A percentile compares a stretch with the other conserved stretches of the same genome.
These are phyloP conservation scores for Crioceris asparagi DNA, from an alignment of 2,888 invertebrate species.

Conservation along the genomic window DNA sequence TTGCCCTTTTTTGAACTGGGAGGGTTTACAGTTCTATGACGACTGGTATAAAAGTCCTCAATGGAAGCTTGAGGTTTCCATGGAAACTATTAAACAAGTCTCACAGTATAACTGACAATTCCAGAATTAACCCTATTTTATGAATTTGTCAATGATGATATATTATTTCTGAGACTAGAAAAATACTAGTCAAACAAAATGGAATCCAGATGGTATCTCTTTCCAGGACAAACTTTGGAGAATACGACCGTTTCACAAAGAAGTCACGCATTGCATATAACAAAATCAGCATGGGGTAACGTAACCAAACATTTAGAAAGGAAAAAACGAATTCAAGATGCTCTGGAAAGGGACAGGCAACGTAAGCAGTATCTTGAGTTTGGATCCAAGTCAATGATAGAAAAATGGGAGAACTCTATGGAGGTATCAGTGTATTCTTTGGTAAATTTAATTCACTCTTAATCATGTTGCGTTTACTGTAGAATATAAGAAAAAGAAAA, in stretches of 20 bases:
- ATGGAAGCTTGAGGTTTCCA: too few relatives aligned
- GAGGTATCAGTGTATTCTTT: constrained; percentile 25
- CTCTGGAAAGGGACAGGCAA: constrained; percentile 32
- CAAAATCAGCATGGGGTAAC: constrained; percentile 27
- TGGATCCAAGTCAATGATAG: constrained; percentile 37
- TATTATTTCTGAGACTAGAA: too few relatives aligned
- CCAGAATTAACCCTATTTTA: too few relatives aligned
- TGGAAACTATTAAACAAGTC: too few relatives aligned
- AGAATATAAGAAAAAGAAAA: constrained; percentile 25
- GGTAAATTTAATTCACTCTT: not conserved
- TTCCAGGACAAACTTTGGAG: constrained; percentile 29
- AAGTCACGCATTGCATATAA: constrained; percentile 30
- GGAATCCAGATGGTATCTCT: constrained; percentile 32
- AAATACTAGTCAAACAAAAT: too few relatives aligned
- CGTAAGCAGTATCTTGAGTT: constrained; percentile 34
- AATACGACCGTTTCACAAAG: constrained; percentile 31
- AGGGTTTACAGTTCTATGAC: too few relatives aligned
- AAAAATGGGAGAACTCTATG: constrained; percentile 38
- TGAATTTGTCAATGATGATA: too few relatives aligned
- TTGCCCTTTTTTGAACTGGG: too few relatives aligned
- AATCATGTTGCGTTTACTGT: constrained; percentile 4
- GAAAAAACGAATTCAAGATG: constrained; percentile 24
- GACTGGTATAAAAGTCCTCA: too few relatives aligned
- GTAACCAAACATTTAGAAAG: constrained; percentile 32
- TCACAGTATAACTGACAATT: too few relatives aligned